Evolutionary conservation across 2,113 vertebrate species (phyloP).

Genomic region (Sarotherodon lohbergeri): DNA sequence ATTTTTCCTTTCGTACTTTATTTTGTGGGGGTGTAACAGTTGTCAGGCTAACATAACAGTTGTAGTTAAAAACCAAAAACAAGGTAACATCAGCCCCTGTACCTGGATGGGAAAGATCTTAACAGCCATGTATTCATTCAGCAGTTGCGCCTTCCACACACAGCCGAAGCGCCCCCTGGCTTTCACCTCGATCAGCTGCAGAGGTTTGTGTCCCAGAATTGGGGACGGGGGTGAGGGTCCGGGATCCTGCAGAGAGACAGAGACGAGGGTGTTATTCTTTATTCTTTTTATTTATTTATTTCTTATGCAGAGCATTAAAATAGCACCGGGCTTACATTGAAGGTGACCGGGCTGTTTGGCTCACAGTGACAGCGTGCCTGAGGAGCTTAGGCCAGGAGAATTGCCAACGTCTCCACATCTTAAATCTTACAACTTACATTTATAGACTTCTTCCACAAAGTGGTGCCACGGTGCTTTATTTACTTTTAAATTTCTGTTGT

Average conservation of each 20-base stretch:
- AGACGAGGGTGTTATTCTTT: not conserved
- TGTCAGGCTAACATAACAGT: not conserved
- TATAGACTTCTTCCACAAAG: not conserved
- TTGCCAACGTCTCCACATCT: slow-evolving; percentile 13
- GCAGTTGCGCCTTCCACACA: slow-evolving; percentile 96
- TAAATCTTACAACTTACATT: slow-evolving; percentile 17
- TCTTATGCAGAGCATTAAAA: not conserved
- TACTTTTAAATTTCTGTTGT: not conserved
- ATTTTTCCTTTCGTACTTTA: not conserved
- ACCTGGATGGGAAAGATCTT: slow-evolving; percentile 99
- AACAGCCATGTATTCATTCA: slow-evolving; percentile 91
- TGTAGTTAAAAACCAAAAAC: not conserved
- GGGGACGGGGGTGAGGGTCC: slow-evolving; percentile 90
- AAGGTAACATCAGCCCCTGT: not conserved
- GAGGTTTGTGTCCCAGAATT: slow-evolving; percentile 86
- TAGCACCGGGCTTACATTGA: not conserved
- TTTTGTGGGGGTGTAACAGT: not conserved
- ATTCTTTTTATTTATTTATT: not conserved
- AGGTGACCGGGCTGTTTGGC: slow-evolving; percentile 21
- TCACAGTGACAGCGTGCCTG: not conserved
- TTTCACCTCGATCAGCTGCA: slow-evolving; percentile 95
- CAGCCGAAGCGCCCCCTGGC: slow-evolving; percentile 95
- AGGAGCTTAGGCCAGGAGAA: slow-evolving; percentile 16
- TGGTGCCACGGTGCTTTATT: not conserved
- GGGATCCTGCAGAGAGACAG: slow-evolving; percentile 76